Conservation (phyloP, 1,140 invertebrate genomes). For the Prorops nasuta region DNA sequence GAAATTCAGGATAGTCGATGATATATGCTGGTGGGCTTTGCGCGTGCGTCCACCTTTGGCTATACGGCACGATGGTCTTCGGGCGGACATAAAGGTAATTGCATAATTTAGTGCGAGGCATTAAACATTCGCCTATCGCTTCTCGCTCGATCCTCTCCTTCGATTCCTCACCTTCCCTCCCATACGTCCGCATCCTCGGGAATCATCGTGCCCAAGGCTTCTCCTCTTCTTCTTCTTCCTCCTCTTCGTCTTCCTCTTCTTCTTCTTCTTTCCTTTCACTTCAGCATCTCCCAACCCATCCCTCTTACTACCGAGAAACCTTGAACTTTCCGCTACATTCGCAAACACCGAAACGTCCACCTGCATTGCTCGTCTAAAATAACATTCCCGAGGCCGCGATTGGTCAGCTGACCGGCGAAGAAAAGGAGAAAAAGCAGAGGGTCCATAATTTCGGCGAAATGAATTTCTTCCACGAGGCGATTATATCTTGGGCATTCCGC, state of each 20-base stretch:
- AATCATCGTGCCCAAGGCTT: too few relatives aligned
- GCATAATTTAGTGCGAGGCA: slow-evolving; percentile 40
- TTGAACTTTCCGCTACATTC: too few relatives aligned
- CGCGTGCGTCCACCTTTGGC: too few relatives aligned
- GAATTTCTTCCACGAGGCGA: too few relatives aligned
- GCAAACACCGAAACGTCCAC: too few relatives aligned
- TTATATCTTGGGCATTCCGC: too few relatives aligned
- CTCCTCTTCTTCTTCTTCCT: not conserved
- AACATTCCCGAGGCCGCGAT: too few relatives aligned
- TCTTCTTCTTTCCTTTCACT: slow-evolving; percentile 9
- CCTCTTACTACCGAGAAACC: too few relatives aligned
- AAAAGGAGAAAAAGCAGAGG: slow-evolving; percentile 9
- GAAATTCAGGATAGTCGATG: not conserved
- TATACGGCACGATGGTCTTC: slow-evolving; percentile 17
- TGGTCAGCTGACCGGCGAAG: not conserved
- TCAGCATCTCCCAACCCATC: too few relatives aligned
- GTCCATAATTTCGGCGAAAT: not conserved
- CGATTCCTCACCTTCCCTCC: slow-evolving; percentile 2
- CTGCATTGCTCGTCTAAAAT: too few relatives aligned
- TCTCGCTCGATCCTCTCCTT: slow-evolving; percentile 16
- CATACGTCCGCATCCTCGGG: too few relatives aligned
- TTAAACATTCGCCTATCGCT: slow-evolving; percentile 34
- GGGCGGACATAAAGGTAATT: slow-evolving; percentile 38
- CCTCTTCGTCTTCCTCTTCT: not conserved
- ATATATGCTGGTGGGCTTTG: not conserved